Conservation (phyloP, 2,113 vertebrate genomes). For the Lamprologus lemairii region DNA sequence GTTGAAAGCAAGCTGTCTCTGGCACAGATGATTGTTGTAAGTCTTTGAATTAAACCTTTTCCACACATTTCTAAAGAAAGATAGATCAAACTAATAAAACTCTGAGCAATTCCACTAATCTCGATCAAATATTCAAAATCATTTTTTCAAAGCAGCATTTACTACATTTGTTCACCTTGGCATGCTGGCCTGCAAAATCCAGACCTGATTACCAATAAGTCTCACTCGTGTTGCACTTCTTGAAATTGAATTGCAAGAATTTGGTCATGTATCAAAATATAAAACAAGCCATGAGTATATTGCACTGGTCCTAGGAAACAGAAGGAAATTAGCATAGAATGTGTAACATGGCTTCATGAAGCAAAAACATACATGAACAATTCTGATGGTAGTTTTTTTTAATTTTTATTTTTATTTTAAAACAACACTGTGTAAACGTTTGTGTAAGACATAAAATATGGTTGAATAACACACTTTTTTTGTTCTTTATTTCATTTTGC, state of each 20-base stretch:
- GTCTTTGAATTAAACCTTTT: not conserved
- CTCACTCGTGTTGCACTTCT: not conserved
- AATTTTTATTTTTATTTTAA: fast-evolving
- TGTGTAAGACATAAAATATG: not conserved
- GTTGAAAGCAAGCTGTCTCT: not conserved
- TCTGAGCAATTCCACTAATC: not conserved
- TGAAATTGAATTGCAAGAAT: not conserved
- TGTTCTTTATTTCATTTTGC: not conserved
- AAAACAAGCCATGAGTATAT: not conserved
- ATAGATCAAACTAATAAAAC: not conserved
- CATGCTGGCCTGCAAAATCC: not conserved
- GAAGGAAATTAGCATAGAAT: not conserved
- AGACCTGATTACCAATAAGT: not conserved
- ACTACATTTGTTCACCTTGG: not conserved
- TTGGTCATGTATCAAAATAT: not conserved
- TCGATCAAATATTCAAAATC: not conserved
- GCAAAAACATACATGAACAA: not conserved
- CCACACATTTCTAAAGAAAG: not conserved
- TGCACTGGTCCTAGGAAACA: not conserved
- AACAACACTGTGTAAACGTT: not conserved
- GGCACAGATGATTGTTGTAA: not conserved
- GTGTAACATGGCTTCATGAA: not conserved
- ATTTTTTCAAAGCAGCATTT: not conserved
- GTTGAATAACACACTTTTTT: not conserved
- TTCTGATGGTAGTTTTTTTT: not conserved